Percentiles rank a stretch among this genome's conserved stretches.
These are phyloP conservation scores for Aricia agestis DNA, from an alignment of 1,140 invertebrate species.

Conservation along the genomic window DNA sequence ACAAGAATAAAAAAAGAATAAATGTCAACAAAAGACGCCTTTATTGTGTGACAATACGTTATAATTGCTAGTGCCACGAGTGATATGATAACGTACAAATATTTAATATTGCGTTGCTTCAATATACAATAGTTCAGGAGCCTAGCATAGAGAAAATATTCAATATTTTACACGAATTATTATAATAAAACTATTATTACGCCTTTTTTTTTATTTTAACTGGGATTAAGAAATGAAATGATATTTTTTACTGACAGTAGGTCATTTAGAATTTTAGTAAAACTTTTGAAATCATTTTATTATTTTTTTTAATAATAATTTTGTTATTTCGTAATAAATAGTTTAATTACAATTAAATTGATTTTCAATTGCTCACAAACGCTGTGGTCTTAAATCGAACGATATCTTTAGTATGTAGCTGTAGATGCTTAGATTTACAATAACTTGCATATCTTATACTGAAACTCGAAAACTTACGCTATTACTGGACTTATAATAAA, in stretches of 20 bases:
- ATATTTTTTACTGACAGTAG: too few species aligned
- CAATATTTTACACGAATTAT: slow-evolving; percentile 23
- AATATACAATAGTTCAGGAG: background rate
- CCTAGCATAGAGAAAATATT: background rate
- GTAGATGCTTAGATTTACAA: slow-evolving; percentile 19
- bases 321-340: background rate
- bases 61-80: slow-evolving; percentile 54
- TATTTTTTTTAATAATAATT: background rate
- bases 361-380: background rate
- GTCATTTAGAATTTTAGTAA: too few species aligned
- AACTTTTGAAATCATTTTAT: too few species aligned
- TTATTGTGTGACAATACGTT: slow-evolving; percentile 52
- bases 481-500: slow-evolving; percentile 37
- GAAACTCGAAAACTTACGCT: slow-evolving; percentile 28
- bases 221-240: too few species aligned
- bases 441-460: slow-evolving; percentile 14
- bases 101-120: slow-evolving; percentile 48
- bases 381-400: background rate
- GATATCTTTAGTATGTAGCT: slow-evolving; percentile 20
- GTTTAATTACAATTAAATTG: background rate
- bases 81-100: slow-evolving; percentile 55
- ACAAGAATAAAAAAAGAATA: slow-evolving; percentile 26
- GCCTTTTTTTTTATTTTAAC: background rate
- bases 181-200: slow-evolving; percentile 25
- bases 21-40: slow-evolving; percentile 42